phyloP scores from a whole-genome alignment of 1,140 invertebrate genomes.

The Aphis craccivora region DNA sequence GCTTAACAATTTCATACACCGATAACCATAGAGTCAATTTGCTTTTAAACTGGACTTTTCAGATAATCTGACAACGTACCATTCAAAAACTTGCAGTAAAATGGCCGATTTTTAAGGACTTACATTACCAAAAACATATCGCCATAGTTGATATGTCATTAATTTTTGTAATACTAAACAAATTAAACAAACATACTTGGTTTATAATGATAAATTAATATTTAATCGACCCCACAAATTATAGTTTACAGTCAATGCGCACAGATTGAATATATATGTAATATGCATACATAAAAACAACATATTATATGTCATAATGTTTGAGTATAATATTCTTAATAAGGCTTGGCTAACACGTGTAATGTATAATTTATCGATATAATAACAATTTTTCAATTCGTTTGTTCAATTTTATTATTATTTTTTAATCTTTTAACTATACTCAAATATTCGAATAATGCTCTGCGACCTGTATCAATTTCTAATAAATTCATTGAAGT shows the following conservation, averaged over 20 bases:
- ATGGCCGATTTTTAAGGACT: not conserved
- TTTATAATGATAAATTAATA: not conserved
- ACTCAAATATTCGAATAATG: not conserved
- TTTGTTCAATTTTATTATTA: not conserved
- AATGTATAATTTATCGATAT: not conserved
- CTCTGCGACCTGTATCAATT: not conserved
- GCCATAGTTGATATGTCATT: not conserved
- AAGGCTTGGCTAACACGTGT: no score
- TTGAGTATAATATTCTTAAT: no score
- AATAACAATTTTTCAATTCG: not conserved
- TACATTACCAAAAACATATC: not conserved
- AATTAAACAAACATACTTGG: not conserved
- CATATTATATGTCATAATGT: no score
- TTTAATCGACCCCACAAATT: not conserved
- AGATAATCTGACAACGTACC: not conserved
- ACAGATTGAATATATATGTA: not conserved
- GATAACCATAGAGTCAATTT: not conserved
- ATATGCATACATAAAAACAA: not conserved
- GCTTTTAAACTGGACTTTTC: not conserved
- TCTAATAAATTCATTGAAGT: not conserved
- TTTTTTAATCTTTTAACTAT: not conserved
- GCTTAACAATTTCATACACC: slow-evolving; percentile 27
- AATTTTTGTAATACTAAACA: not conserved
- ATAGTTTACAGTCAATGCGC: not conserved
- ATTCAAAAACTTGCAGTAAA: not conserved